Conservation (phyloP, 2,888 invertebrate genomes). For the Dendrolimus houi region DNA sequence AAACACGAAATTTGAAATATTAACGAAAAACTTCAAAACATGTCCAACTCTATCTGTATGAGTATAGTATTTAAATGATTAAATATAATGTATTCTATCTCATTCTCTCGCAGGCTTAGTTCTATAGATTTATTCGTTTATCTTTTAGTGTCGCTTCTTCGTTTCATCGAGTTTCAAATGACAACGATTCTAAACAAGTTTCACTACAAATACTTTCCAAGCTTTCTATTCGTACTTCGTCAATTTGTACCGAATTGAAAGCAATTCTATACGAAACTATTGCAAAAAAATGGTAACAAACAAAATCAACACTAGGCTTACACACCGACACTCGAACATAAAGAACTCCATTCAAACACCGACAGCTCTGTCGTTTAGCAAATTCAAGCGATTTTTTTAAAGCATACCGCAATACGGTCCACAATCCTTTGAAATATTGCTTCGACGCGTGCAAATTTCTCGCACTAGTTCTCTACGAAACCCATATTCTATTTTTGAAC, state of each 20-base stretch:
- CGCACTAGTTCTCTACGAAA: conserved; percentile 12
- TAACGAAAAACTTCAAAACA: too few species aligned
- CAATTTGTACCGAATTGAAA: neutral
- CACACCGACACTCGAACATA: conserved; percentile 12
- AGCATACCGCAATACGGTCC: conserved; percentile 29
- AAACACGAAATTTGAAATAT: too few species aligned
- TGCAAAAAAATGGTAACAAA: neutral
- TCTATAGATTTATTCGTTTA: too few species aligned
- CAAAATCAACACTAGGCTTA: neutral
- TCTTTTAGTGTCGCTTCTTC: too few species aligned
- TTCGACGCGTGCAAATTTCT: conserved; percentile 27
- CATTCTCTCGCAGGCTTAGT: too few species aligned
- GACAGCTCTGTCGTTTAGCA: conserved; percentile 13
- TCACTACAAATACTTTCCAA: too few species aligned
- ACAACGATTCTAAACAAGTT: too few species aligned
- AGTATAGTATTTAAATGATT: too few species aligned
- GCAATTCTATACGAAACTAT: neutral
- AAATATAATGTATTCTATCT: too few species aligned
- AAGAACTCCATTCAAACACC: conserved; percentile 16
- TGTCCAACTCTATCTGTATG: too few species aligned
- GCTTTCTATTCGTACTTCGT: neutral
- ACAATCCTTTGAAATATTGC: conserved; percentile 35
- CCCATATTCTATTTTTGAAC: conserved; percentile 10
- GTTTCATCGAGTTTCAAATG: too few species aligned
- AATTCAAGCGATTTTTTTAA: conserved; percentile 25